Evolutionary conservation across 2,113 vertebrate genomes (phyloP).

Genomic region (Oncorhynchus tshawytscha): DNA sequence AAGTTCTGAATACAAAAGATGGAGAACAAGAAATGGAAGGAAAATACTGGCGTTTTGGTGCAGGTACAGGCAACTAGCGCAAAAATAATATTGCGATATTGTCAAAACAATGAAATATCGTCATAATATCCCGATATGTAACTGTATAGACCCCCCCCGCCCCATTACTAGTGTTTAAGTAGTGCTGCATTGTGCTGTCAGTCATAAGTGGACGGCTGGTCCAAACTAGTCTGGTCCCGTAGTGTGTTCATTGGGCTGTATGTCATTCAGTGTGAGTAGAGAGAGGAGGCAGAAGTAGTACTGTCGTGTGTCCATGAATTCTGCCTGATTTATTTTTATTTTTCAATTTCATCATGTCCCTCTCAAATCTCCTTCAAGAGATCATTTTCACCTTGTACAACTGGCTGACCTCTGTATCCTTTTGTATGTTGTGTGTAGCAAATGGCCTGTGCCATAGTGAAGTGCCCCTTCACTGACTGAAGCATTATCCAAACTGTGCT

Average conservation of each 20-base stretch:
- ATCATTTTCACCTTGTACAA: background rate
- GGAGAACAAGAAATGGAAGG: too few relatives aligned
- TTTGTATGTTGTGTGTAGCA: background rate
- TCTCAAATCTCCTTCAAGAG: background rate
- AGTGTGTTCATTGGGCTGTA: background rate
- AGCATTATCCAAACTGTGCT: conserved; percentile 48
- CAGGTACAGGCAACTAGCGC: too few relatives aligned
- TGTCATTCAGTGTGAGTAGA: too few relatives aligned
- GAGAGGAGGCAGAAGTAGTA: too few relatives aligned
- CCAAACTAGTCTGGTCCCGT: background rate
- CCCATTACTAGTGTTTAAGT: background rate
- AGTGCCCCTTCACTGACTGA: conserved; percentile 42
- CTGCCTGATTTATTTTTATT: background rate
- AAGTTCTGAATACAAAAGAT: too few relatives aligned
- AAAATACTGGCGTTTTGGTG: too few relatives aligned
- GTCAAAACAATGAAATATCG: too few relatives aligned
- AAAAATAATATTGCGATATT: too few relatives aligned
- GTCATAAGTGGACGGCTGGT: background rate
- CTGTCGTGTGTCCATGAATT: background rate
- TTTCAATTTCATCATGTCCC: background rate
- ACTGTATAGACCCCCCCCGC: too few relatives aligned
- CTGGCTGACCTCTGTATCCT: background rate
- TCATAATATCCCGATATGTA: too few relatives aligned
- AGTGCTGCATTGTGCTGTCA: background rate
- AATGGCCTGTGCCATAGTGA: conserved; percentile 15